These are phyloP conservation scores for Phoxinus phoxinus DNA, from an alignment of 2,113 vertebrate genomes.

Conservation along the genomic window DNA sequence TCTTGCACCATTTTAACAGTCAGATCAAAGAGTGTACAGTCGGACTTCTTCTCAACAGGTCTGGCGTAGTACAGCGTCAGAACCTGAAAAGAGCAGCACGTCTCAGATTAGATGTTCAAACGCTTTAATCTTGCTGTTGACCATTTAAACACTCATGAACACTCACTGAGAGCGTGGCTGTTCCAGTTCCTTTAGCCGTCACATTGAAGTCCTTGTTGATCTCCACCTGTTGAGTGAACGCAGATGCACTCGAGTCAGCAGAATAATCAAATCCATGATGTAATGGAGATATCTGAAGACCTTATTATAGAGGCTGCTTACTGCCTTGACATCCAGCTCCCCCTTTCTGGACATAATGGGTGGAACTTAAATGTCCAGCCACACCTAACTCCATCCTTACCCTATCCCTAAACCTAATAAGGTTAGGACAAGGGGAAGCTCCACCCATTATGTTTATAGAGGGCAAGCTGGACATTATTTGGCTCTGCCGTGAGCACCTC, in stretches of 20 bases:
- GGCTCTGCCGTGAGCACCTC: too few species aligned
- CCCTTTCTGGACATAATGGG: too few species aligned
- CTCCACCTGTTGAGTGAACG: conserved; percentile 56
- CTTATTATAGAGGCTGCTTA: too few species aligned
- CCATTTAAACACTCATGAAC: background rate
- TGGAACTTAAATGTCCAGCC: too few species aligned
- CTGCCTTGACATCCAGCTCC: too few species aligned
- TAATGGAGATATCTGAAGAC: background rate
- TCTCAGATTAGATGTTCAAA: background rate
- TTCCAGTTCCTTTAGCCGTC: conserved; percentile 76
- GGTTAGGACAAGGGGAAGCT: too few species aligned
- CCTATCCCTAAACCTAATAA: too few species aligned
- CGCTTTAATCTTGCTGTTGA: background rate
- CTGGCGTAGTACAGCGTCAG: conserved; percentile 80
- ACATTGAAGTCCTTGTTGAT: conserved; percentile 76
- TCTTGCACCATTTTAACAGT: conserved; percentile 35
- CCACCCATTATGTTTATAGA: too few species aligned
- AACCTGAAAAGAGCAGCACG: conserved; percentile 63
- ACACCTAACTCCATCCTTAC: too few species aligned
- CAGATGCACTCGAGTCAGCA: background rate
- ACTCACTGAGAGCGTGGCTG: conserved; percentile 77
- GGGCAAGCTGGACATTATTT: too few species aligned
- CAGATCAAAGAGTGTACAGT: conserved; percentile 81
- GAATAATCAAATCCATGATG: background rate
- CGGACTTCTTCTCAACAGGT: conserved; percentile 62